Percentiles rank a stretch among this genome's conserved stretches.
Conservation (phyloP, 2,797 vertebrate genomes). For the Semaprochilodus insignis region DNA sequence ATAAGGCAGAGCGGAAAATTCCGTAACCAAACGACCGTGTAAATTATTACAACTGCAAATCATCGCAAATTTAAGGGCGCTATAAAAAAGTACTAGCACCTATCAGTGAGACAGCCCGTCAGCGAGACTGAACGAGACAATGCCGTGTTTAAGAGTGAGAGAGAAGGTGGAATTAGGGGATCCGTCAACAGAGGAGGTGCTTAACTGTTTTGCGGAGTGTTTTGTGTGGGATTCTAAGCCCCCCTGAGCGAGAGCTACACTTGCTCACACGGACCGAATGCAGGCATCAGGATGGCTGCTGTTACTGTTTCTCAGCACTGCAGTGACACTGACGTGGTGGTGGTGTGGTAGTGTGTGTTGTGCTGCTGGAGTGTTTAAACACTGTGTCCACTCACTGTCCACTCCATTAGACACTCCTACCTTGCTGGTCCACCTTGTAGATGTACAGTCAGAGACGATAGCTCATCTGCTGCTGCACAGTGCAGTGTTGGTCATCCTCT, state of each 20-base stretch:
- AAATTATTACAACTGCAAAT: conserved; percentile 65
- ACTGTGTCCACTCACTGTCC: too few species aligned
- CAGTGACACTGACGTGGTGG: too few species aligned
- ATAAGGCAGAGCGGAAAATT: conserved; percentile 63
- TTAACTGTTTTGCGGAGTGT: background rate
- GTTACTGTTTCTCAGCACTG: too few species aligned
- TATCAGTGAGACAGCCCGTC: conserved; percentile 1
- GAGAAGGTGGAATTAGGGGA: conserved; percentile 16
- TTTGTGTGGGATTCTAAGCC: conserved; percentile 27
- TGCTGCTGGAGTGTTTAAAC: too few species aligned
- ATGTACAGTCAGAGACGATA: too few species aligned
- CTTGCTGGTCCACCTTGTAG: too few species aligned
- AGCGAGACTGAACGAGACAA: conserved; percentile 34
- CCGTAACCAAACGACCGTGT: conserved; percentile 59
- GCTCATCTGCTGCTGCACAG: too few species aligned
- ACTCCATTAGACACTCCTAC: too few species aligned
- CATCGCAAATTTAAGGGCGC: conserved; percentile 44
- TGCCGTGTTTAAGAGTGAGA: conserved; percentile 16
- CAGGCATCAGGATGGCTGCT: too few species aligned
- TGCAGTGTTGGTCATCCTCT: too few species aligned
- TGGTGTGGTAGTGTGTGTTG: too few species aligned
- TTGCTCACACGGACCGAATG: too few species aligned
- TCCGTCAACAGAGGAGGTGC: conserved; percentile 10
- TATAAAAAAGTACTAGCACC: conserved; percentile 40
- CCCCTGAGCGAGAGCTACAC: background rate